These are phyloP conservation scores for Trialeurodes vaporariorum DNA, from an alignment of 1,140 invertebrate genomes.

Conservation along the genomic window DNA sequence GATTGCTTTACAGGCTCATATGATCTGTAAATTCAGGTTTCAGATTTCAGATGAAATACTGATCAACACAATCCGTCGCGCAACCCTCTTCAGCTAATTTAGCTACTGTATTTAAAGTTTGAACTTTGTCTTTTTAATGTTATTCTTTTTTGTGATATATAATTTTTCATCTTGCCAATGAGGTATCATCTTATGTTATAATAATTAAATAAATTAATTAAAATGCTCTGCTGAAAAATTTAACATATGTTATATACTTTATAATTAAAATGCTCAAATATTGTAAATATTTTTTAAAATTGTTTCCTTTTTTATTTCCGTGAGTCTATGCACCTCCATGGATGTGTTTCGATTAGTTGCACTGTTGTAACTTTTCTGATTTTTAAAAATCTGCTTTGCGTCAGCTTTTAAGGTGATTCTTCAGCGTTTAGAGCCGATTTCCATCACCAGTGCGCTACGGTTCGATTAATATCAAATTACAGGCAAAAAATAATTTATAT, in stretches of 20 bases:
- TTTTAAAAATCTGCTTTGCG: too few relatives aligned
- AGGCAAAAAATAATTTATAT: too few relatives aligned
- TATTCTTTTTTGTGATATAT: neutral
- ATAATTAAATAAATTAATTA: neutral
- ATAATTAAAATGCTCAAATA: neutral
- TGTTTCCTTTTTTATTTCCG: neutral
- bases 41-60: neutral
- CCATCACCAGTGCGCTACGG: too few relatives aligned
- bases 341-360: too few relatives aligned
- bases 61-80: neutral
- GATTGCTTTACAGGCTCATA: neutral
- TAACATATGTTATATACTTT: neutral
- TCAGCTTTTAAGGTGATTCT: too few relatives aligned
- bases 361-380: too few relatives aligned
- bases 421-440: too few relatives aligned
- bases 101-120: neutral
- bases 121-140: neutral
- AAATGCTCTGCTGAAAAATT: neutral
- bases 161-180: neutral
- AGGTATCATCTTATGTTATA: constrained; percentile 1
- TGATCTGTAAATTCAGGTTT: neutral
- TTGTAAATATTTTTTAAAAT: constrained; percentile 1
- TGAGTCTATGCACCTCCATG: too few relatives aligned
- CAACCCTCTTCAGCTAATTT: neutral
- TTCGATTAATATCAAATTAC: too few relatives aligned